Conservation (phyloP, 1,140 invertebrate genomes). For the Drosophila orena region DNA sequence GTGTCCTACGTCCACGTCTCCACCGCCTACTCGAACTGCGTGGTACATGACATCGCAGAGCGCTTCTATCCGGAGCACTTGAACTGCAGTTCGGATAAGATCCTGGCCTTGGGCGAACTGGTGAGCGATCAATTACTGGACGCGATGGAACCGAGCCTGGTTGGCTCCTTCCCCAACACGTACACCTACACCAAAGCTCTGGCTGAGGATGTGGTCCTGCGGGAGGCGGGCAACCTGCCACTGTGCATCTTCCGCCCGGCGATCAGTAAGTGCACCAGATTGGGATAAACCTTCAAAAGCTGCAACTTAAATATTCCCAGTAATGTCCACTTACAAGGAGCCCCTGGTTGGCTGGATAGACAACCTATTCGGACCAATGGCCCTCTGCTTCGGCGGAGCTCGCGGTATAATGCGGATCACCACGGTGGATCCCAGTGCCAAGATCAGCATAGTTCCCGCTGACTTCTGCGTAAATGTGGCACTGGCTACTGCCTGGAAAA, state of each 20-base stretch:
- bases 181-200: conserved; percentile 93
- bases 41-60: conserved; percentile 87
- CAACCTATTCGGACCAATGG: conserved; percentile 95
- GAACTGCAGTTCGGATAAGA: conserved; percentile 87
- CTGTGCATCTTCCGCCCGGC: conserved; percentile 89
- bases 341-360: conserved; percentile 92
- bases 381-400: conserved; percentile 88
- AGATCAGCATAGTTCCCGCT: conserved; percentile 89
- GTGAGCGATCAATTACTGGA: conserved; percentile 87
- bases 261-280: conserved; percentile 87
- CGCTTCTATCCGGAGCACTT: conserved; percentile 89
- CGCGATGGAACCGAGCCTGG: conserved; percentile 87
- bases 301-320: conserved; percentile 88
- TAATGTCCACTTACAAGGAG: conserved; percentile 92
- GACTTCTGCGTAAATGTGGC: conserved; percentile 91
- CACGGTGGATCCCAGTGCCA: conserved; percentile 86
- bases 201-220: conserved; percentile 89
- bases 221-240: conserved; percentile 89
- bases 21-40: conserved; percentile 90
- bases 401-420: conserved; percentile 90
- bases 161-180: conserved; percentile 91
- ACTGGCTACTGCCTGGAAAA: conserved; percentile 90
- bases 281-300: conserved; percentile 85
- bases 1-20: conserved; percentile 89
- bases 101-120: conserved; percentile 86